Evolutionary conservation across 1,140 invertebrate genomes (phyloP).

Genomic region (Tetramorium simillimum): DNA sequence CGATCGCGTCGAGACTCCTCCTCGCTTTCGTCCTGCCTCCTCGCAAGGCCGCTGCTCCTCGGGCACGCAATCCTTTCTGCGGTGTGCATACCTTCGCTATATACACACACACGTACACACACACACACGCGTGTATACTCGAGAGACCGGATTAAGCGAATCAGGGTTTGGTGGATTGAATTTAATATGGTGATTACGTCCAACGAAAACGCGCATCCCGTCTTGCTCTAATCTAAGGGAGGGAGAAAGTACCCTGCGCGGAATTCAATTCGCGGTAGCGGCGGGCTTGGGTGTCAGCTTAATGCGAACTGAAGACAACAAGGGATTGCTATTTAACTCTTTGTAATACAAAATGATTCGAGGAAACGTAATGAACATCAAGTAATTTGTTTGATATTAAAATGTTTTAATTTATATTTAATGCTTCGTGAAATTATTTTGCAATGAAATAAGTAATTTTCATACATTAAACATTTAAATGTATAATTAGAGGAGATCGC

Average conservation of each 20-base stretch:
- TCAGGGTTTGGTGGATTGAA: slow-evolving; percentile 64
- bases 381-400: not conserved
- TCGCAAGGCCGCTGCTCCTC: not conserved
- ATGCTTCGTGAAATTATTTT: not conserved
- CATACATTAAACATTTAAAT: not conserved
- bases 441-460: not conserved
- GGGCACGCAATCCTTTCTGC: slow-evolving; percentile 15
- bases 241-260: not conserved
- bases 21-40: slow-evolving; percentile 22
- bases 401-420: not conserved
- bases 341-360: not conserved
- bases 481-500: not conserved
- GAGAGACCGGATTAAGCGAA: slow-evolving; percentile 65
- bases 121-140: not conserved
- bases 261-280: slow-evolving; percentile 31
- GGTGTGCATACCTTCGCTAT: not conserved
- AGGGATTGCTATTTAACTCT: slow-evolving; percentile 17
- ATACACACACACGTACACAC: not conserved
- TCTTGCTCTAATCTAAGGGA: slow-evolving; percentile 4
- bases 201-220: slow-evolving; percentile 33
- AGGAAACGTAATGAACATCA: not conserved
- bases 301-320: slow-evolving; percentile 2
- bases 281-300: not conserved
- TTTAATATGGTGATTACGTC: slow-evolving; percentile 69
- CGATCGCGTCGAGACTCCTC: slow-evolving; percentile 59